Evolutionary conservation across 2,888 invertebrate species (phyloP).

Genomic region (Hymenopus coronatus): DNA sequence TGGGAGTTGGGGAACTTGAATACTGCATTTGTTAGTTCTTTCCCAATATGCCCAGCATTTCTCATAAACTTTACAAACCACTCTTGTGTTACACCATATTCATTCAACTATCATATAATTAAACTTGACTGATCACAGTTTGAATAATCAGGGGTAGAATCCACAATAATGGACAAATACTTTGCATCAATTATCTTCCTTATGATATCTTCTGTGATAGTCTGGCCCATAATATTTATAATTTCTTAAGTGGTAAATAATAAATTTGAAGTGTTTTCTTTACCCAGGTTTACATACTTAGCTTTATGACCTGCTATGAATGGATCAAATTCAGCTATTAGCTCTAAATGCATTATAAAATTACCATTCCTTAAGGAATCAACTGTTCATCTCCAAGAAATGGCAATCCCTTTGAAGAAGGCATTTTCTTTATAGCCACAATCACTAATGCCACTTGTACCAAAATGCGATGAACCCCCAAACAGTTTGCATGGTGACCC

Average conservation of each 20-base stretch:
- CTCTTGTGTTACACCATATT: background rate
- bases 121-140: background rate
- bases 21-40: background rate
- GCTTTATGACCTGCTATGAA: conserved; percentile 39
- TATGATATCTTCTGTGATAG: too few species aligned
- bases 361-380: conserved; percentile 39
- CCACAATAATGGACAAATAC: too few species aligned
- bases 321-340: conserved; percentile 40
- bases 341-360: conserved; percentile 38
- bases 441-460: too few species aligned
- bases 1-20: background rate
- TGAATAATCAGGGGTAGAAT: background rate
- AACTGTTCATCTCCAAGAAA: conserved; percentile 40
- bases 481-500: too few species aligned
- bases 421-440: conserved; percentile 34
- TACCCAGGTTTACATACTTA: conserved; percentile 33
- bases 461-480: too few species aligned
- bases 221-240: too few species aligned
- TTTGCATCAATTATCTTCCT: too few species aligned
- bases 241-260: too few species aligned
- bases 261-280: background rate
- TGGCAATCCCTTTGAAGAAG: conserved; percentile 37
- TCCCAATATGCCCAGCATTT: background rate
- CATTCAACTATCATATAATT: background rate
- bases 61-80: background rate